Evolutionary conservation across 1,140 invertebrate species (phyloP).

Genomic region (Leptinotarsa lineolata): DNA sequence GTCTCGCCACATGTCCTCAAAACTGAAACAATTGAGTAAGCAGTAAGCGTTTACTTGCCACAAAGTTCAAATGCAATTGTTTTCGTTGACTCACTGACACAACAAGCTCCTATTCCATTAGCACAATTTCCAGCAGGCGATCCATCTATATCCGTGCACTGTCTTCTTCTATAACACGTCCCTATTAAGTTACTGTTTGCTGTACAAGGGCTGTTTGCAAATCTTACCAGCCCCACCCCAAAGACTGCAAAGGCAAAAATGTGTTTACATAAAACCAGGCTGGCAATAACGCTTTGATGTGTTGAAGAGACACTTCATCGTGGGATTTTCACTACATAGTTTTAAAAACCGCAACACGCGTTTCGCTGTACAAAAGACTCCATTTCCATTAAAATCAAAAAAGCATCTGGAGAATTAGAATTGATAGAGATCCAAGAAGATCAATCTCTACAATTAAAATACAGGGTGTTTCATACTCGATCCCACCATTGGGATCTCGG

Average conservation of each 20-base stretch:
- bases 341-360: too few relatives aligned
- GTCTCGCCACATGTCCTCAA: slow-evolving; percentile 69
- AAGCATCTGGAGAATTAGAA: too few relatives aligned
- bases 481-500: too few relatives aligned
- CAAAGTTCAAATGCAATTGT: too few relatives aligned
- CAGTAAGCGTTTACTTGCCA: background rate
- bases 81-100: slow-evolving; percentile 69
- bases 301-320: too few relatives aligned
- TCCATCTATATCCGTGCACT: slow-evolving; percentile 74
- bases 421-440: too few relatives aligned
- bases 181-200: slow-evolving; percentile 68
- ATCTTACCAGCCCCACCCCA: slow-evolving; percentile 68
- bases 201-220: slow-evolving; percentile 68
- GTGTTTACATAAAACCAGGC: background rate
- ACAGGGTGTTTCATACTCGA: too few relatives aligned
- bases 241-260: slow-evolving; percentile 27
- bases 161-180: slow-evolving; percentile 74
- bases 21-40: slow-evolving; percentile 58
- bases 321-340: too few relatives aligned
- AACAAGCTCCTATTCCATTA: slow-evolving; percentile 70
- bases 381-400: too few relatives aligned
- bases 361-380: too few relatives aligned
- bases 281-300: too few relatives aligned
- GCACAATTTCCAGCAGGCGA: slow-evolving; percentile 72
- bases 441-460: too few relatives aligned